Base-by-base conservation (phyloP, 2,888 invertebrate species). In the Choristoneura rosaceana region DNA sequence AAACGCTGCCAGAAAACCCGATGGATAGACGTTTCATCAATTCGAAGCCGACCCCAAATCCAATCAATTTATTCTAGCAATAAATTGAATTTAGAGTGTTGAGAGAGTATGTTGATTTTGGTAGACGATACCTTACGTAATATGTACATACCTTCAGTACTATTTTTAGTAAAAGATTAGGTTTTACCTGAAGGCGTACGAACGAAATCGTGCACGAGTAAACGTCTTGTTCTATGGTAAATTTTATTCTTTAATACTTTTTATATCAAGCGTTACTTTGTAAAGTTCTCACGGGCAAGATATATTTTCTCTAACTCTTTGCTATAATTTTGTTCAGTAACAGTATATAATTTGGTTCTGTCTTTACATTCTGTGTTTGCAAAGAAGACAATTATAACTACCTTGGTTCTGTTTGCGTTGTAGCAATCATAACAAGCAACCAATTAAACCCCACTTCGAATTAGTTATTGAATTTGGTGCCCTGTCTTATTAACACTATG, bases 51-150 rank as follows among this genome's bases (percentile, higher is more conserved):
- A 58, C 47, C 12, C 62, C 58, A 58, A 63, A 71, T 73, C 77
- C 74, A 78, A 59, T 79, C 73, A 77, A 79, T 81, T 80, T 81
- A 80, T 76, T 77, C 74, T 69, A 74, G 75, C 75, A 74, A 79
- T 79, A 77, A 78, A 79, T 79, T 69, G 70, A 64, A 69, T 55
- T 68, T 71, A 71, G 62, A 68, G 67, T 71, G 67, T 68, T 67
- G 63, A 67, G 63, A 67, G 47, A 45, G 59, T 10, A 12, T 59
- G n/a, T 64, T 70, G 64, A 70, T 70, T 70, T 62, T 38, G 59
- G 47, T 50, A 14, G 47, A 3, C 4, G 17, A 17, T 17, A 38
- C 38, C 38, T 38, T 38, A 17, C 17, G 17, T n/a, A 5, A n/a
- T 41, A 41, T 10, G 2, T 10, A 25, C 25, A 25, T 45, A 45